Evolutionary conservation across 1,140 invertebrate genomes (phyloP).

Genomic region (Sitobion miscanthi): DNA sequence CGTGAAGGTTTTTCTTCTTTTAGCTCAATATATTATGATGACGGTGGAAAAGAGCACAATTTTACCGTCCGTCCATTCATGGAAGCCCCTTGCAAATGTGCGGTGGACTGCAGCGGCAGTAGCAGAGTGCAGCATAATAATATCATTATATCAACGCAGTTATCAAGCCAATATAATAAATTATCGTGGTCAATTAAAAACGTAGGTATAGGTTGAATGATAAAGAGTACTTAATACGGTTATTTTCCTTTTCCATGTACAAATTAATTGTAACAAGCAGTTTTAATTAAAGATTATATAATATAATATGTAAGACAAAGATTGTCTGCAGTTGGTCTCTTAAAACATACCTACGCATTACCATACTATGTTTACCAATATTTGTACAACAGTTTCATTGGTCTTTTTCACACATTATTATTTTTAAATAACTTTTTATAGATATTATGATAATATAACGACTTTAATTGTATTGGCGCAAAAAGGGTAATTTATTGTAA

Average conservation of each 20-base stretch:
- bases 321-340: background rate
- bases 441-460: too few species aligned
- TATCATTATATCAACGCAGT: background rate
- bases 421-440: background rate
- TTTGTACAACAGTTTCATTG: background rate
- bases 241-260: background rate
- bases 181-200: conserved; percentile 6
- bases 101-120: background rate
- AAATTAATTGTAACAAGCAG: background rate
- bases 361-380: background rate
- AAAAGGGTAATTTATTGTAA: background rate
- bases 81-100: background rate
- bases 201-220: background rate
- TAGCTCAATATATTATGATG: background rate
- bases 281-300: background rate
- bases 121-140: background rate
- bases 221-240: background rate
- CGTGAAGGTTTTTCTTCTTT: background rate
- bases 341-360: background rate
- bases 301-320: background rate
- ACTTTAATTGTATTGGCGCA: background rate
- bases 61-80: background rate
- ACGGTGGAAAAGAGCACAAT: conserved; percentile 1
- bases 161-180: background rate
- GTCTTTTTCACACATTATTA: background rate